phyloP scores from a whole-genome alignment of 1,140 invertebrate genomes.

The Bombus confusus region DNA sequence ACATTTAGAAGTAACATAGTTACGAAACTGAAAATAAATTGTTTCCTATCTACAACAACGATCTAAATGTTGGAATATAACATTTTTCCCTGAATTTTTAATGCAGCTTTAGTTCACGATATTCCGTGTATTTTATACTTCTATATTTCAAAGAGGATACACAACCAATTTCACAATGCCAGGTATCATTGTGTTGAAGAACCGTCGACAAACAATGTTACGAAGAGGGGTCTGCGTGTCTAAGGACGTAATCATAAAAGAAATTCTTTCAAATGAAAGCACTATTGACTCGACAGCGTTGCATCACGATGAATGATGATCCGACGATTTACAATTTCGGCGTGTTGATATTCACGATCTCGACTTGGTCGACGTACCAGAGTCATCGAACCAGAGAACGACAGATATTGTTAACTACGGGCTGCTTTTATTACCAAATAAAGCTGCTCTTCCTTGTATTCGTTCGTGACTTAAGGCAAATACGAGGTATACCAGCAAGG shows the following conservation, averaged over 20 bases:
- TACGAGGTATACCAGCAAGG: constrained; percentile 53
- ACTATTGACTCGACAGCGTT: constrained; percentile 17
- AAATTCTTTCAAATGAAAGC: constrained; percentile 16
- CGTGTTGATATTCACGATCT: not conserved
- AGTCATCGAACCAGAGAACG: not conserved
- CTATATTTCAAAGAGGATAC: not conserved
- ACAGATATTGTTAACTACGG: not conserved
- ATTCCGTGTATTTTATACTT: not conserved
- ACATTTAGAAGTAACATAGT: too few species aligned
- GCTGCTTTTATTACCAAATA: not conserved
- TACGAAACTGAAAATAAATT: too few species aligned
- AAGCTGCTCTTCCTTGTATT: not conserved
- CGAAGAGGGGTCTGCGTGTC: not conserved
- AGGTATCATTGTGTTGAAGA: not conserved
- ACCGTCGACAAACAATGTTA: constrained; percentile 17
- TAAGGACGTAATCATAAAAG: constrained; percentile 30
- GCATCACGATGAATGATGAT: not conserved
- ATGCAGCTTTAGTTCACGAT: not conserved
- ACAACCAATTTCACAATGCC: not conserved
- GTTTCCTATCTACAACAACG: too few species aligned
- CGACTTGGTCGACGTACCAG: not conserved
- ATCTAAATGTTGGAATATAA: not conserved
- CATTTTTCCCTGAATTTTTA: not conserved
- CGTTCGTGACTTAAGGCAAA: constrained; percentile 39
- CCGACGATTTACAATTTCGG: not conserved